Evolutionary conservation across 2,888 invertebrate species (phyloP), one percentile per base, ranked within the genome.

Genomic region (Drosophila hawaiiensis): DNA sequence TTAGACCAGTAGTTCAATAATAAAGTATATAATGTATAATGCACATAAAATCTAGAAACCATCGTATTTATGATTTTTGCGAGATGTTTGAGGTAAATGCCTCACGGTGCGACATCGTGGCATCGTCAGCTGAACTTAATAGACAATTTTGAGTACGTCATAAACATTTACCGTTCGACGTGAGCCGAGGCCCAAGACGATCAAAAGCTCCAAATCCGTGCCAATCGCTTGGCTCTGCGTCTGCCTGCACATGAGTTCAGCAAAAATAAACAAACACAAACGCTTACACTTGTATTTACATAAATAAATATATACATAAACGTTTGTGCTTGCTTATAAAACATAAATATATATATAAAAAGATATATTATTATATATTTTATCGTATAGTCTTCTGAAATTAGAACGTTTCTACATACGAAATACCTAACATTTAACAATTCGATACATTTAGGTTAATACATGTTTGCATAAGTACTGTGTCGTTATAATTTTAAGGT

Each of bases 101-200:
- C 16, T 2, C 33, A 54, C 39, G 37, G 56, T 56, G 56, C 39
- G 9, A 49, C 59, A 50, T 69, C 61, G 65, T 69, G 67, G 54
- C 82, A 68, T 68, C 78, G 80, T 84, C 88, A 90, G 85, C 85
- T 85, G 83, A 90, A 90, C 88, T 90, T 88, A 90, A 86, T 86
- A 90, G 85, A 90, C 88, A 86, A 86, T 83, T 90, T 86, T 71
- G 76, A 86, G 90, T 85, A 74, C 64, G 90, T 86, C 89, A 90
- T 90, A 88, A 90, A 85, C 90, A 90, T 86, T 90, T 81, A 86
- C 90, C 89, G 85, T 88, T 83, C 75, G 83, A 90, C 86, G 90
- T 86, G 86, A 76, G 84, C 73, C 55, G 33, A 10, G 35, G 39
- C 53, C 25, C 53, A 61, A 16, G 31, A 31, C 39, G 33, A 33